Conservation (phyloP, 2,888 invertebrate genomes). For the Euspilapteryx auroguttella region DNA sequence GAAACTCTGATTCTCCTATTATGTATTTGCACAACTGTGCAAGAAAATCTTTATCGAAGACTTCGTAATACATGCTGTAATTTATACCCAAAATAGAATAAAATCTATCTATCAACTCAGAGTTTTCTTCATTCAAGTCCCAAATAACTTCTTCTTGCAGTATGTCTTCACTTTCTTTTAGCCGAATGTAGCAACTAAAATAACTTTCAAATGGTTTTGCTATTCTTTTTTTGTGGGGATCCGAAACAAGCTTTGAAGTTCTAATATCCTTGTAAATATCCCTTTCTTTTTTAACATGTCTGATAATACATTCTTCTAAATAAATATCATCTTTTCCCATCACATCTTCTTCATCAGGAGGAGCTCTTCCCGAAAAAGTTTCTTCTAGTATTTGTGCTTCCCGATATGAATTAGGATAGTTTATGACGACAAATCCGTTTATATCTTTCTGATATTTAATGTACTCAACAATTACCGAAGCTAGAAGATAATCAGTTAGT, state of each 20-base stretch:
- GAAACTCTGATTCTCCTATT: slow-evolving; percentile 34
- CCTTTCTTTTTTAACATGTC: slow-evolving; percentile 30
- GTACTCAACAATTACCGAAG: slow-evolving; percentile 64
- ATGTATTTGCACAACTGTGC: slow-evolving; percentile 48
- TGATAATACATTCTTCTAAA: slow-evolving; percentile 34
- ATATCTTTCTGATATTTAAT: slow-evolving; percentile 47
- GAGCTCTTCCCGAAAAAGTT: slow-evolving; percentile 50
- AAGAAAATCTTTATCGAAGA: slow-evolving; percentile 54
- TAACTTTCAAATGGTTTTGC: slow-evolving; percentile 48
- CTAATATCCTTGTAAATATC: slow-evolving; percentile 32
- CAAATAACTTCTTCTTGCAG: slow-evolving; percentile 37
- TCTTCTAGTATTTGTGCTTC: slow-evolving; percentile 65
- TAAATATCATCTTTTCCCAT: slow-evolving; percentile 37
- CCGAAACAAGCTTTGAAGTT: slow-evolving; percentile 49
- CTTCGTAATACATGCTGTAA: slow-evolving; percentile 60
- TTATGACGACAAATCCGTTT: slow-evolving; percentile 65
- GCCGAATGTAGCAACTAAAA: slow-evolving; percentile 59
- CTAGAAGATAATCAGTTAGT: slow-evolving; percentile 54
- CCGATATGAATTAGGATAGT: slow-evolving; percentile 62
- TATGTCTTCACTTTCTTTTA: slow-evolving; percentile 40
- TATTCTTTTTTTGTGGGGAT: slow-evolving; percentile 38
- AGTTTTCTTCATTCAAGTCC: slow-evolving; percentile 37
- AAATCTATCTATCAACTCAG: slow-evolving; percentile 57
- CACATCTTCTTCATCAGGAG: slow-evolving; percentile 35
- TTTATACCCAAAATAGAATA: slow-evolving; percentile 61